Percentiles rank a stretch among this genome's conserved stretches.
These are phyloP conservation scores for Sphaerodactylus townsendi DNA, from an alignment of 2,113 vertebrate genomes.

Conservation along the genomic window DNA sequence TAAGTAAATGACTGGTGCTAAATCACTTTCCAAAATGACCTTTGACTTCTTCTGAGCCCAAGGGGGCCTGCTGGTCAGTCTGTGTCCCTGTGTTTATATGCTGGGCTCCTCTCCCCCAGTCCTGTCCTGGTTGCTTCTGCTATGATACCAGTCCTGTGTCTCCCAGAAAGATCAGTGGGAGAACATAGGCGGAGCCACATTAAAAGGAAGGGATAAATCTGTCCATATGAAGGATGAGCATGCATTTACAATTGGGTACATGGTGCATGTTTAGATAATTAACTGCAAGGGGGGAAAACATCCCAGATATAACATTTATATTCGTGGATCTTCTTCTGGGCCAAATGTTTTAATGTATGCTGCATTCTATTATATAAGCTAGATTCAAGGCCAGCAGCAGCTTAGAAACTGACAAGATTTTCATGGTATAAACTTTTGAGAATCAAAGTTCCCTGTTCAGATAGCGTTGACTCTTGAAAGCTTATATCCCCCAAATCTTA, in stretches of 20 bases:
- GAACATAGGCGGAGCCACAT: neutral
- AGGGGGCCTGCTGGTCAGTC: conserved; percentile 11
- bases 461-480: too few relatives aligned
- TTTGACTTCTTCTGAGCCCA: conserved; percentile 2
- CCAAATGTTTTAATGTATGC: too few relatives aligned
- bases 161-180: neutral
- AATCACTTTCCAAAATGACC: conserved; percentile 25
- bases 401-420: too few relatives aligned
- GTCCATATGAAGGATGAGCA: neutral
- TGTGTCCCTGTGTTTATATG: neutral
- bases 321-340: neutral
- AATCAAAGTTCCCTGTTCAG: too few relatives aligned
- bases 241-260: too few relatives aligned
- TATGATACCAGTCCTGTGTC: too few relatives aligned
- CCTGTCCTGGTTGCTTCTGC: neutral
- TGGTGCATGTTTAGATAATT: too few relatives aligned
- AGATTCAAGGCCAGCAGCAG: too few relatives aligned
- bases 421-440: too few relatives aligned
- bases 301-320: neutral
- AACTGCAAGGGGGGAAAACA: neutral
- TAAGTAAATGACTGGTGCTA: neutral
- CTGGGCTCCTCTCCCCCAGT: neutral
- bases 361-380: too few relatives aligned
- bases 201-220: neutral
- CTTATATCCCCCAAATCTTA: too few relatives aligned